Evolutionary conservation across 2,888 invertebrate genomes (phyloP).

Genomic region (Bugulina stolonifera): DNA sequence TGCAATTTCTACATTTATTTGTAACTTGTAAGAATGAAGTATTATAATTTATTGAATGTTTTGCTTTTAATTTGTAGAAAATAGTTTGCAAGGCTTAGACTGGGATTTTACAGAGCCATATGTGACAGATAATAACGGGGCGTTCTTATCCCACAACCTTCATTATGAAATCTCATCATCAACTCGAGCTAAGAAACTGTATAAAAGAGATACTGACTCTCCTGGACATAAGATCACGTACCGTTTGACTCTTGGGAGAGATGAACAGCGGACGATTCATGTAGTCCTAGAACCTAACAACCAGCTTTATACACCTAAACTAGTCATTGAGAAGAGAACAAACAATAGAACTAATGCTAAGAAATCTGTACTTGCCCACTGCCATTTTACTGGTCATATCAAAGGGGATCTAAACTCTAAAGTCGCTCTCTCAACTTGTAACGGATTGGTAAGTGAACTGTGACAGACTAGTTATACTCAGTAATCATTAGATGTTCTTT

Average conservation of each 20-base stretch:
- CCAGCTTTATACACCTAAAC: conserved; percentile 64
- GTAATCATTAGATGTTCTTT: too few species aligned
- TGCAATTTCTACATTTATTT: too few species aligned
- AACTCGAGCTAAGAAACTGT: too few species aligned
- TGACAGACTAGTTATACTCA: too few species aligned
- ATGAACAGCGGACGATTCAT: conserved; percentile 31
- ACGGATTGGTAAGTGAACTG: conserved; percentile 68
- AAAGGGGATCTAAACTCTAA: conserved; percentile 65
- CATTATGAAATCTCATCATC: conserved; percentile 32
- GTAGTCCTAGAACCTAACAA: conserved; percentile 59
- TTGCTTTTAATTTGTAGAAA: conserved; percentile 9
- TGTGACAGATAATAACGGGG: conserved; percentile 37
- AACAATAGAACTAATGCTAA: background rate
- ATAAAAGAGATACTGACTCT: background rate
- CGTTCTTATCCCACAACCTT: conserved; percentile 36
- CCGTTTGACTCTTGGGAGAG: background rate
- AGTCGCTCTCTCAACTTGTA: conserved; percentile 74
- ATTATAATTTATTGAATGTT: too few species aligned
- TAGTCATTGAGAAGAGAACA: conserved; percentile 67
- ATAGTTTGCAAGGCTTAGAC: background rate
- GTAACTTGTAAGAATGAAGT: too few species aligned
- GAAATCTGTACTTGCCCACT: conserved; percentile 43
- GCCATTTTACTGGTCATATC: conserved; percentile 74
- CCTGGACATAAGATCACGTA: background rate
- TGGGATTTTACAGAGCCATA: conserved; percentile 19